These are phyloP conservation scores for Mycteria americana DNA, from an alignment of 2,797 vertebrate species.

Conservation along the genomic window DNA sequence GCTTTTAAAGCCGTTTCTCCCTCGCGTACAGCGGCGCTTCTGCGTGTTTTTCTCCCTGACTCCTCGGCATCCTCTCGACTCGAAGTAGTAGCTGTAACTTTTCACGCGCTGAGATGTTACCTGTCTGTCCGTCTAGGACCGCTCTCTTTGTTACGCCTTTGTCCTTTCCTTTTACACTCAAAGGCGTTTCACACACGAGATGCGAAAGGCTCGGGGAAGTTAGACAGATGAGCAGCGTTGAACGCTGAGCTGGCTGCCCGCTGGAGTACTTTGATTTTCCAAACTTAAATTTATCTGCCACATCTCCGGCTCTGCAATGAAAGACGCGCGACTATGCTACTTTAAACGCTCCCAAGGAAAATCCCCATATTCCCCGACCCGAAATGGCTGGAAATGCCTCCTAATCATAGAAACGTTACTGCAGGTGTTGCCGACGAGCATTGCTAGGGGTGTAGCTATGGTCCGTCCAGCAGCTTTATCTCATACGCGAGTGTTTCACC, in stretches of 20 bases:
- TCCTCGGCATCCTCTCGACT: background rate
- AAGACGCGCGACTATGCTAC: background rate
- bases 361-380: background rate
- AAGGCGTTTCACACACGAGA: background rate
- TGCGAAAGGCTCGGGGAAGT: background rate
- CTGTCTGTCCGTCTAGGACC: background rate
- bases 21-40: background rate
- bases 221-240: background rate
- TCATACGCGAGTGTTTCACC: background rate
- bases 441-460: background rate
- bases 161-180: background rate
- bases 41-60: background rate
- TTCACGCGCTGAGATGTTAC: background rate
- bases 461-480: background rate
- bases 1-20: background rate
- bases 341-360: background rate
- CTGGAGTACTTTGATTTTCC: background rate
- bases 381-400: background rate
- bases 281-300: background rate
- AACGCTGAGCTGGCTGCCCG: background rate
- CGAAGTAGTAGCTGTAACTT: constrained; percentile 24
- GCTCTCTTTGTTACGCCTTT: background rate
- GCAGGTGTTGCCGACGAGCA: background rate
- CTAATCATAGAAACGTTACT: too few relatives aligned
- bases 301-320: background rate